Conservation (phyloP, 2,113 vertebrate genomes). For the Accipiter cooperii region DNA sequence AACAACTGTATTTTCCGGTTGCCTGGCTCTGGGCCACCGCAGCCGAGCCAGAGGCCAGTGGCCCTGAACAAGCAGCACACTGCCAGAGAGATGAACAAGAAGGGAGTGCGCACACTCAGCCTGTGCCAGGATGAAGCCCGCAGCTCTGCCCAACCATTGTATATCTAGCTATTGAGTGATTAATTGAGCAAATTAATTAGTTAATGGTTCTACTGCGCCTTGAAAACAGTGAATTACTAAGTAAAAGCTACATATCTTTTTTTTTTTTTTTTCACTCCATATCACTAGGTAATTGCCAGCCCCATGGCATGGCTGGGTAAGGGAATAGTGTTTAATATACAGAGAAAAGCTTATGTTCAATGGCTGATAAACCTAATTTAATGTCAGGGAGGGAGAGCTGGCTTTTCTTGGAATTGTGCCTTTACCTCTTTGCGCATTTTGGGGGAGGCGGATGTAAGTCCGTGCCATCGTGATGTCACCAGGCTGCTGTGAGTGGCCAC, state of each 20-base stretch:
- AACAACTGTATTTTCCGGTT: neutral
- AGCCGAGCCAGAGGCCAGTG: neutral
- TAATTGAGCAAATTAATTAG: neutral
- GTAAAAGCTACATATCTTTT: neutral
- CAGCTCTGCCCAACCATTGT: neutral
- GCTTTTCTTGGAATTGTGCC: neutral
- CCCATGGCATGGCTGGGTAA: rapidly evolving
- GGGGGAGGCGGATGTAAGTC: neutral
- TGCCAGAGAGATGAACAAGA: neutral
- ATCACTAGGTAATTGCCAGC: neutral
- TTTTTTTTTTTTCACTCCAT: neutral
- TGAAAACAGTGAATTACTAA: neutral
- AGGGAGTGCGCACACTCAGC: neutral
- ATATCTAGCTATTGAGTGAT: neutral
- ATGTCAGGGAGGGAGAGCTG: neutral
- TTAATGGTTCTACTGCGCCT: neutral
- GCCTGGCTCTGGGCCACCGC: neutral
- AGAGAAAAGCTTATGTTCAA: neutral
- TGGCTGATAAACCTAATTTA: neutral
- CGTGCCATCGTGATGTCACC: neutral
- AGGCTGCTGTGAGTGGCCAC: neutral
- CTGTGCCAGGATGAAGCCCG: neutral
- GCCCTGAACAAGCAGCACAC: neutral
- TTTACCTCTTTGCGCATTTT: neutral
- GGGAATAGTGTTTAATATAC: neutral